Evolutionary conservation across 2,113 vertebrate species (phyloP).

Genomic region (Rhinolophus ferrumequinum): DNA sequence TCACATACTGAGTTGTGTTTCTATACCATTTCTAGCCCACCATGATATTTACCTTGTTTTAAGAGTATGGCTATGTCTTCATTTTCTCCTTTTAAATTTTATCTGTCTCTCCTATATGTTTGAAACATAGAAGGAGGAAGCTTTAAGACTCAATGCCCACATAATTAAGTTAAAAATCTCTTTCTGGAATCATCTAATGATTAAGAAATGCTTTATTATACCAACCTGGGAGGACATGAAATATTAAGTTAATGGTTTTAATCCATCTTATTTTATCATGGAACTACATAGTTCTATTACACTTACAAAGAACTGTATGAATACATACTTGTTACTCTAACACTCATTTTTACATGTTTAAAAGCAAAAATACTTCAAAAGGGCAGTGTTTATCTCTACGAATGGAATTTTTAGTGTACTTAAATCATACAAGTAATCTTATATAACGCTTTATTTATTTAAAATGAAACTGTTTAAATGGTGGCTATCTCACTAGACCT

Average conservation of each 20-base stretch:
- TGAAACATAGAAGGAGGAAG: constrained; percentile 65
- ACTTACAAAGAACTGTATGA: neutral
- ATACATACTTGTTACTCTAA: constrained; percentile 6
- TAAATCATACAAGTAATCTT: neutral
- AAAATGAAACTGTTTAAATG: constrained; percentile 29
- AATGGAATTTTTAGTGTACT: constrained; percentile 14
- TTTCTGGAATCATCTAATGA: constrained; percentile 41
- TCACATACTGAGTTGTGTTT: neutral
- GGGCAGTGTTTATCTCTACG: neutral
- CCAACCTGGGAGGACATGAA: neutral
- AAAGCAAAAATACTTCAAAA: constrained; percentile 45
- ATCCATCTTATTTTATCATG: constrained; percentile 32
- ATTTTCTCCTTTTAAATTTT: constrained; percentile 70
- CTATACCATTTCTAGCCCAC: constrained; percentile 51
- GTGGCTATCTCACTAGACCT: neutral
- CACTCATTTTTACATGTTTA: constrained; percentile 13
- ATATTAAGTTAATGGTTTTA: constrained; percentile 37
- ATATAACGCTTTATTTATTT: constrained; percentile 12
- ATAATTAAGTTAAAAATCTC: constrained; percentile 56
- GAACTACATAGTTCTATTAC: neutral
- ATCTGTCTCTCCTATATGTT: constrained; percentile 59
- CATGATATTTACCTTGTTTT: constrained; percentile 61
- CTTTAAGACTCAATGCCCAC: constrained; percentile 60
- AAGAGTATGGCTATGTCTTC: constrained; percentile 68
- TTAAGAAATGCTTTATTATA: constrained; percentile 43